Base-by-base conservation (phyloP, 30 jellyfish, hydroid and myxozoan genomes). In the Catostylus mosaicus region DNA sequence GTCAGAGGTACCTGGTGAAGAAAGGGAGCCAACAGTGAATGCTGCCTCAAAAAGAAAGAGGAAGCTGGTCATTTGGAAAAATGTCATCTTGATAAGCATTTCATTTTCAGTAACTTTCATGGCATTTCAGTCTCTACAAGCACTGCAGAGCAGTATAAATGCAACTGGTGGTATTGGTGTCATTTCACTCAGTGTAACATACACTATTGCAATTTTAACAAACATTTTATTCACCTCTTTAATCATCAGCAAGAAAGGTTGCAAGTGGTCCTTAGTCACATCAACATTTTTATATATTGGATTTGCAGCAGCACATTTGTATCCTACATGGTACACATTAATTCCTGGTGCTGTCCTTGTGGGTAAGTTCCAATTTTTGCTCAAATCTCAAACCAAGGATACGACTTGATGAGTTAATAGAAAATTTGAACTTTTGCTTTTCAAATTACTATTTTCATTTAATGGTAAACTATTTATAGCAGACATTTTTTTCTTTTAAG, bases 261-360 rank as follows among this genome's bases (percentile, higher is more conserved):
- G 92, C 65, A 82, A 82, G 51, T 63, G 85, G 82, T 30, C 78
- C 12, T 31, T 82, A 1, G 73, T 59, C 16, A 23, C 40, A 22
- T 68, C 57, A 40, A 82, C 80, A n/a, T 69, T 82, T 29, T 20
- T 62, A 36, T 82, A 82, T 47, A 60, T 64, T 27, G 79, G 61
- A 10, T 82, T 47, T 82, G 82, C 85, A 66, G 80, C 54, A 3
- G 85, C 80, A 19, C 71, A 82, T 61, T 52, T 82, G 14, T 60
- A 82, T 38, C 79, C 92, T 8, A 69, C 92, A 0, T 82, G 92
- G 92, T 82, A 52, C 51, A 82, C 92, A 0, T 61, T 82, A 79
- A 59, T 82, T 10, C 92, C 92, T 18, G 79, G 79, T 0, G 75
- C 92, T 27, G 80, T 69, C 12, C 14, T 82, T 1, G 70, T 71